Percentiles rank a stretch among this genome's conserved stretches.
These are phyloP conservation scores for Muschampia plurimacula DNA, from an alignment of 2,888 invertebrate species.

Conservation along the genomic window DNA sequence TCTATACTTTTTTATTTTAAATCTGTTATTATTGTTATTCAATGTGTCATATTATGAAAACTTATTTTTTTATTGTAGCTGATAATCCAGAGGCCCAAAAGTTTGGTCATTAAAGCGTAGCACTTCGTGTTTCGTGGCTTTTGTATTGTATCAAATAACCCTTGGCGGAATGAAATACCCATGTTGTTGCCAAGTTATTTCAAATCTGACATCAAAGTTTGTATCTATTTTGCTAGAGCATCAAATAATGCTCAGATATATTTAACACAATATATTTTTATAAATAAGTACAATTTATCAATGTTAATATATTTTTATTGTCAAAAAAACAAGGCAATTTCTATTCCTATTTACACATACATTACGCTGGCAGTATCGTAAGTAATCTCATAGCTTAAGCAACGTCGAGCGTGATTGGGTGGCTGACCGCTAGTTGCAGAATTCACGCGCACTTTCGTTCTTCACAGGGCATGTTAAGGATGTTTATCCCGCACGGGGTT, in stretches of 20 bases:
- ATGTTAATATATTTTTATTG: too few species aligned
- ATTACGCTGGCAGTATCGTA: too few species aligned
- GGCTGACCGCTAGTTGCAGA: too few species aligned
- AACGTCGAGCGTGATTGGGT: too few species aligned
- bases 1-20: background rate
- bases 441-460: too few species aligned
- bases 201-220: background rate
- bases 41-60: background rate
- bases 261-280: too few species aligned
- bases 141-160: conserved; percentile 21
- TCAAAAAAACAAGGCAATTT: too few species aligned
- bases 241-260: background rate
- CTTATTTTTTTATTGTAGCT: background rate
- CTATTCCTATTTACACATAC: too few species aligned
- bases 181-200: conserved; percentile 14
- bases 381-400: too few species aligned
- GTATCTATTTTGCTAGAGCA: background rate
- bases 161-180: conserved; percentile 14
- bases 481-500: too few species aligned
- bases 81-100: conserved; percentile 45
- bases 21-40: background rate
- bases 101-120: conserved; percentile 46
- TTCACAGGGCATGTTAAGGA: too few species aligned
- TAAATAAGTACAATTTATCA: too few species aligned
- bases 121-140: conserved; percentile 25